phyloP scores from a whole-genome alignment of 1,140 invertebrate species.

The Coptotermes formosanus region DNA sequence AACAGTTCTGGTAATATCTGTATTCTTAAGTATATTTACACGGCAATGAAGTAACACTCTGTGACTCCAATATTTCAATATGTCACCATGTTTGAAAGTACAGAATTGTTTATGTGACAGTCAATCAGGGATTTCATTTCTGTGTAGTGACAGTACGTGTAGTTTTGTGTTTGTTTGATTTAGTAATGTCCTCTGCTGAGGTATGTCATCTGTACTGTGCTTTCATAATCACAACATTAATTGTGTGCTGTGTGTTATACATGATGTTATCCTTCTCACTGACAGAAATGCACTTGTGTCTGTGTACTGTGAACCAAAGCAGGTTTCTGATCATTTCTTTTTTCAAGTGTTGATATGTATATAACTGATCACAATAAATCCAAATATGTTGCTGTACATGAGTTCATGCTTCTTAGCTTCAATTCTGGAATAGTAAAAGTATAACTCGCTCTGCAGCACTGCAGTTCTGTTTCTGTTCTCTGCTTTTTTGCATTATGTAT shows the following conservation, averaged over 20 bases:
- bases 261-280: not conserved
- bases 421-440: too few species aligned
- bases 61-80: not conserved
- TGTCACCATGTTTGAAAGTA: not conserved
- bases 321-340: not conserved
- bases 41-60: not conserved
- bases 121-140: not conserved
- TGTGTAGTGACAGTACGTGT: not conserved
- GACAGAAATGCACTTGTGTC: not conserved
- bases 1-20: not conserved
- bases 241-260: not conserved
- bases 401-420: not conserved
- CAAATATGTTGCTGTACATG: not conserved
- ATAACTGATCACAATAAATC: not conserved
- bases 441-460: too few species aligned
- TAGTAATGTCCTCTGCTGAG: not conserved
- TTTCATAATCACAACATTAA: not conserved
- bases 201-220: not conserved
- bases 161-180: not conserved
- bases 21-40: not conserved
- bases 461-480: too few species aligned
- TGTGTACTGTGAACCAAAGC: not conserved
- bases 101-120: not conserved
- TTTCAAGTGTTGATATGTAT: not conserved
- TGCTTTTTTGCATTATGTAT: too few species aligned